Conservation (phyloP, 2,797 vertebrate species). For the Thaleichthys pacificus region DNA sequence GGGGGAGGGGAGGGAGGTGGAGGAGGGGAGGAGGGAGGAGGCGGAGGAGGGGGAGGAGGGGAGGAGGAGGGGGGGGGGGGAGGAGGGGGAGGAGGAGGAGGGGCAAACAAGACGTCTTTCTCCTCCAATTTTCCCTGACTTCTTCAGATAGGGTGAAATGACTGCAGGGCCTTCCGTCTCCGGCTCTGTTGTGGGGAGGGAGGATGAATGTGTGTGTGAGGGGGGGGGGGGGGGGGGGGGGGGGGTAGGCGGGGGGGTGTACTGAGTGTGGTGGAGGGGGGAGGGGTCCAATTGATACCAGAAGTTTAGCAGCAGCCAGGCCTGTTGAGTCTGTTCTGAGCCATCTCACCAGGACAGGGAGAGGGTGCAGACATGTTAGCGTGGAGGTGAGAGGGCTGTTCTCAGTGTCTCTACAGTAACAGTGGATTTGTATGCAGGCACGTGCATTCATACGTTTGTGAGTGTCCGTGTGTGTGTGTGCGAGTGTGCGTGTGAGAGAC, state of each 20-base stretch:
- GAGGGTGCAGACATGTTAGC: slow-evolving; percentile 45
- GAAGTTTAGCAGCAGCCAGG: slow-evolving; percentile 37
- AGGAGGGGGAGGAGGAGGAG: neutral
- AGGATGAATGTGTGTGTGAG: slow-evolving; percentile 19
- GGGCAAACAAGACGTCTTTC: slow-evolving; percentile 65
- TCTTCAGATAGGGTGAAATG: slow-evolving; percentile 46
- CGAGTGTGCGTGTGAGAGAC: neutral
- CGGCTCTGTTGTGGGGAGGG: slow-evolving; percentile 48
- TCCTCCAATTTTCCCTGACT: slow-evolving; percentile 52
- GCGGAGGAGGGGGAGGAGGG: no score
- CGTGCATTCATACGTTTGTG: slow-evolving; percentile 3
- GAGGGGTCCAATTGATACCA: slow-evolving; percentile 45
- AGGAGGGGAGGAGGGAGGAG: no score
- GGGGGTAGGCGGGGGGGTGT: neutral
- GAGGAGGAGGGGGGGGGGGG: no score
- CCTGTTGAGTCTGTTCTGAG: slow-evolving; percentile 28
- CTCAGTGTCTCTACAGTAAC: no score
- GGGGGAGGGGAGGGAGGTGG: neutral
- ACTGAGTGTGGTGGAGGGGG: slow-evolving; percentile 15
- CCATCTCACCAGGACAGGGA: slow-evolving; percentile 45
- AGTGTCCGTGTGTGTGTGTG: slow-evolving; percentile 18
- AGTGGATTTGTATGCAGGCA: no score
- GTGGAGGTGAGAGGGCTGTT: slow-evolving; percentile 25
- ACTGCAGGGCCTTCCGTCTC: slow-evolving; percentile 38
- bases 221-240: neutral